Evolutionary conservation across 2,113 vertebrate genomes (phyloP), one percentile per base, ranked within the genome.

Genomic region (Takifugu flavidus): DNA sequence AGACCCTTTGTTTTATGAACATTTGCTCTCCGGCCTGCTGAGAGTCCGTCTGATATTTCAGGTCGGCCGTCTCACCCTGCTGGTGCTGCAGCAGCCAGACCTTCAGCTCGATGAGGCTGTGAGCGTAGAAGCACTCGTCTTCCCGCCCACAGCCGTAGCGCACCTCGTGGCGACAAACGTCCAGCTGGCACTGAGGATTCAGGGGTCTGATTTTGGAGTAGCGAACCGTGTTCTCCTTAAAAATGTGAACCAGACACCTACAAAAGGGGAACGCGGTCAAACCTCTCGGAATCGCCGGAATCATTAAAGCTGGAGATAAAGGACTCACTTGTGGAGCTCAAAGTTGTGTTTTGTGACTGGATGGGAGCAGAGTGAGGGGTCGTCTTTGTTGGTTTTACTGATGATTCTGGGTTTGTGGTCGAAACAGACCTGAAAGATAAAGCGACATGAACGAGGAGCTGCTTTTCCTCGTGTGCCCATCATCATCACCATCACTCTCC

Each of bases 401-500:
- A 99, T 98, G 86, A 96, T 99, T 92, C 96, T 91, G 67, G 97
- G 97, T 80, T 99, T 99, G 89, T 98, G 95, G 88, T 99, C 96
- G 91, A 99, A 99, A 89, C 97, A 99, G 82, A 94, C 95, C 97
- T 99, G 83, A 6, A 13, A 69, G 71, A 77, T 49, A 6, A 5
- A 34, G 29, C 1, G 25, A 25, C 0, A 25, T 47, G 5, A 20
- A n/a, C 25, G 20, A 47, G 12, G 45, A 47, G 45, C n/a, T 2
- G 14, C 45, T 39, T 39, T 10, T 39, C 1, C 34, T 39, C 2
- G 34, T 39, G 34, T 39, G 34, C 5, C 34, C 34, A 11, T 39
- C 34, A 39, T 39, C 34, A 39, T 39, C 3, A 6, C 11, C 34
- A 39, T 39, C 1, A 10, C 34, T 39, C 34, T 39, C 34, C 34